Conservation (phyloP, 53 echinoderm and acorn worm genomes). For the Astropecten irregularis region DNA sequence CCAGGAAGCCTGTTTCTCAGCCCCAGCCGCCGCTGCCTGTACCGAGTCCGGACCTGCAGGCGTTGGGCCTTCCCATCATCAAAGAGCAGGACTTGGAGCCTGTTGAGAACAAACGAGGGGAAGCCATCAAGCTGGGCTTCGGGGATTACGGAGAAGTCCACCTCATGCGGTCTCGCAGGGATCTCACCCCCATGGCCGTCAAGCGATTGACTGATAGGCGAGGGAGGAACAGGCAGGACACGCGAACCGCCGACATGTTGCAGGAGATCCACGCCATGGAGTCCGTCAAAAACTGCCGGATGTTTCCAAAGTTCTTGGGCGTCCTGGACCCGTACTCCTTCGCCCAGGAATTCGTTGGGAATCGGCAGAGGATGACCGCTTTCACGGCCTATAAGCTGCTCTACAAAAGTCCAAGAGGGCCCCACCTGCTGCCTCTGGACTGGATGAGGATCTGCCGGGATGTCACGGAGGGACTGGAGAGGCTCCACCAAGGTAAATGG, state of each 20-base stretch:
- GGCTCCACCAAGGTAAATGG: constrained; percentile 7
- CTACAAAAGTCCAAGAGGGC: neutral
- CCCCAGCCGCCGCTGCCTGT: neutral
- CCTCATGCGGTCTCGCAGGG: constrained; percentile 11
- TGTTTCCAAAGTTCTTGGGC: constrained; percentile 27
- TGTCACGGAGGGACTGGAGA: constrained; percentile 27
- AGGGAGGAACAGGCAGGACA: neutral
- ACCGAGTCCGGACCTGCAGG: neutral
- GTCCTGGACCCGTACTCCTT: constrained; percentile 26
- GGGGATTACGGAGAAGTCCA: constrained; percentile 34
- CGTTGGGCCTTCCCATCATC: constrained; percentile 11
- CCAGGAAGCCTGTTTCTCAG: neutral
- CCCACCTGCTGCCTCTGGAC: constrained; percentile 28
- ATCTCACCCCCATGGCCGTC: constrained; percentile 15
- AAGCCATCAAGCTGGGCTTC: constrained; percentile 33
- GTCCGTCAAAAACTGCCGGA: constrained; percentile 7
- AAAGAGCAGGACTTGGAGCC: constrained; percentile 5
- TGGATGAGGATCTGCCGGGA: constrained; percentile 35
- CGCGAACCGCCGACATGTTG: constrained; percentile 7
- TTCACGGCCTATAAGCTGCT: constrained; percentile 21
- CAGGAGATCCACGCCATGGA: constrained; percentile 32
- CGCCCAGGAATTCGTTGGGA: constrained; percentile 34
- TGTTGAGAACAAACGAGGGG: neutral
- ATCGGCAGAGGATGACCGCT: neutral
- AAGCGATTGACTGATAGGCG: constrained; percentile 13